A percentile compares a stretch with the other conserved stretches of the same genome.
Evolutionary conservation across 2,113 vertebrate species (phyloP).

Genomic region (Microcebus griseorufus): DNA sequence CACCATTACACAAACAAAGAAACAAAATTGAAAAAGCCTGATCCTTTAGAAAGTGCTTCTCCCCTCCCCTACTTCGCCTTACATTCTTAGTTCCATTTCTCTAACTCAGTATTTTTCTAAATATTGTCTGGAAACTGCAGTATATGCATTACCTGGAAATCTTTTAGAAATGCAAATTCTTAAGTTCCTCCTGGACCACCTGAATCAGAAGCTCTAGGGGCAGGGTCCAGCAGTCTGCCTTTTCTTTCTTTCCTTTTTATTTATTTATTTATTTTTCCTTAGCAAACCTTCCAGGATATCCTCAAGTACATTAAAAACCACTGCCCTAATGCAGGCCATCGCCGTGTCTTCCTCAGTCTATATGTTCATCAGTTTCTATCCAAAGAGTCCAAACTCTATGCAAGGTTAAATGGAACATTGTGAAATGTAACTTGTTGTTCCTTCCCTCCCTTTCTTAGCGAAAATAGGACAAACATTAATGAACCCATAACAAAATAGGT

Average conservation of each 20-base stretch:
- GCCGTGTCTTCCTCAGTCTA: not conserved
- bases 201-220: not conserved
- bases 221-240: not conserved
- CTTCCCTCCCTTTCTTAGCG: rapidly evolving
- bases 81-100: not conserved
- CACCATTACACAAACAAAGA: not conserved
- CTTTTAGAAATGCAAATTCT: not conserved
- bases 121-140: not conserved
- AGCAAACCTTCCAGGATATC: not conserved
- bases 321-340: not conserved
- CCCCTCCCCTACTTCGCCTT: not conserved
- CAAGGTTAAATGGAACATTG: not conserved
- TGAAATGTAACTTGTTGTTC: rapidly evolving
- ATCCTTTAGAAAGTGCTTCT: not conserved
- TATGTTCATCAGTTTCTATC: not conserved
- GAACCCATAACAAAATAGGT: not conserved
- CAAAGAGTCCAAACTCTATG: not conserved
- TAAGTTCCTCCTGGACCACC: not conserved
- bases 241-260: not conserved
- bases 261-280: not conserved
- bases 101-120: not conserved
- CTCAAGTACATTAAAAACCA: not conserved
- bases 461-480: not conserved
- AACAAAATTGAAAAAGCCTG: not conserved
- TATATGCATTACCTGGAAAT: not conserved